phyloP scores from a whole-genome alignment of 2,797 vertebrate genomes.

The Malacoraja senta region DNA sequence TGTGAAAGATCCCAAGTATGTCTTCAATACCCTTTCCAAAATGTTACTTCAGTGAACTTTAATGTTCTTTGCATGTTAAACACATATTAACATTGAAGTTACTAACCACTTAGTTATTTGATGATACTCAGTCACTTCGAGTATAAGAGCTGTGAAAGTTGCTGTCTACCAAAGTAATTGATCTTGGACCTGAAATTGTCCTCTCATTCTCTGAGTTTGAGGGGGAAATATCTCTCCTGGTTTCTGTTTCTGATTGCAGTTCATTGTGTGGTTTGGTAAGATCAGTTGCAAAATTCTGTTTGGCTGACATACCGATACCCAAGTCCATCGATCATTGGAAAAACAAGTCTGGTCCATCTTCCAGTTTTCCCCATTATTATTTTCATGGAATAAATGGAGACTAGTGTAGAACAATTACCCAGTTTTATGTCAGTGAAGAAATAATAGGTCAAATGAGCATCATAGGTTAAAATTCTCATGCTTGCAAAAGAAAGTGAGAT shows the following conservation, averaged over 20 bases:
- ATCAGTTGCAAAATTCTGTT: background rate
- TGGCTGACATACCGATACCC: too few relatives aligned
- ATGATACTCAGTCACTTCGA: background rate
- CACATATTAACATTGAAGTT: background rate
- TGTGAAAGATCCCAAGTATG: conserved; percentile 94
- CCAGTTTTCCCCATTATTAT: background rate
- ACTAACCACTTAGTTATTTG: background rate
- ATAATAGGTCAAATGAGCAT: background rate
- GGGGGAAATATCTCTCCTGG: background rate
- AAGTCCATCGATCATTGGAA: background rate
- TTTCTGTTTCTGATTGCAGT: background rate
- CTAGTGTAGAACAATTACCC: background rate
- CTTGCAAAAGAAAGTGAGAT: background rate
- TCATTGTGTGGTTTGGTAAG: background rate
- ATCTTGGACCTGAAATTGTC: background rate
- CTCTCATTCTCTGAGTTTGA: background rate
- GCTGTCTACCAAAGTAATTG: background rate
- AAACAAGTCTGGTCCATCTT: background rate
- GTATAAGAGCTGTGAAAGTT: background rate
- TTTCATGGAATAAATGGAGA: background rate
- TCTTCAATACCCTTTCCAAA: conserved; percentile 30
- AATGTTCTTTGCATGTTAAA: background rate
- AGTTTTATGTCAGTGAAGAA: background rate
- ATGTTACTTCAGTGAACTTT: background rate
- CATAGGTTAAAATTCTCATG: background rate